phyloP scores from a whole-genome alignment of 2,888 invertebrate genomes.

The Temnothorax unifasciatus region DNA sequence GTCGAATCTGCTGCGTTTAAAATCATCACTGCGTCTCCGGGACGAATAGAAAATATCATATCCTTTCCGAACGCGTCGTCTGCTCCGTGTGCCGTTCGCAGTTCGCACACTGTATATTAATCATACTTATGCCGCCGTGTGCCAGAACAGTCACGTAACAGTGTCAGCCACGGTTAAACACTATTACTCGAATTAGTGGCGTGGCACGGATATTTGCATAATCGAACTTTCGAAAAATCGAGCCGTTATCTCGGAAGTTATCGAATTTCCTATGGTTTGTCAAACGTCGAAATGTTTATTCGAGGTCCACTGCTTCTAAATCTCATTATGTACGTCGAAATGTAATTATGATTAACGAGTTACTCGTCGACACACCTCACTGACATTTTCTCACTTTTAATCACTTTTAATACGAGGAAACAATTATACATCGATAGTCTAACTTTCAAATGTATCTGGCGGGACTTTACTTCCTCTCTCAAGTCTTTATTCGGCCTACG shows the following conservation, averaged over 20 bases:
- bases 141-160: slow-evolving; percentile 49
- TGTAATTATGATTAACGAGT: background rate
- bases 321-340: background rate
- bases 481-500: background rate
- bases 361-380: background rate
- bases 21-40: slow-evolving; percentile 59
- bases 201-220: slow-evolving; percentile 47
- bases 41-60: slow-evolving; percentile 35
- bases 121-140: slow-evolving; percentile 23
- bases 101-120: slow-evolving; percentile 56
- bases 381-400: background rate
- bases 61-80: slow-evolving; percentile 51
- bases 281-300: background rate
- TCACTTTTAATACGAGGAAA: background rate
- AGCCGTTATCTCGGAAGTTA: background rate
- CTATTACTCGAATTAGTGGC: slow-evolving; percentile 37
- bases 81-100: slow-evolving; percentile 35
- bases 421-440: background rate
- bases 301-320: background rate
- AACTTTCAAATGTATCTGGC: background rate
- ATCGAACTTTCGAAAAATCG: slow-evolving; percentile 46
- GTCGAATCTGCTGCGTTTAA: slow-evolving; percentile 46
- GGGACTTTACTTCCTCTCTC: background rate
- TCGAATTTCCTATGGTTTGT: background rate
- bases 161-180: slow-evolving; percentile 17